These are phyloP conservation scores for Acanthisitta chloris DNA, from an alignment of 2,113 vertebrate species.

Conservation along the genomic window DNA sequence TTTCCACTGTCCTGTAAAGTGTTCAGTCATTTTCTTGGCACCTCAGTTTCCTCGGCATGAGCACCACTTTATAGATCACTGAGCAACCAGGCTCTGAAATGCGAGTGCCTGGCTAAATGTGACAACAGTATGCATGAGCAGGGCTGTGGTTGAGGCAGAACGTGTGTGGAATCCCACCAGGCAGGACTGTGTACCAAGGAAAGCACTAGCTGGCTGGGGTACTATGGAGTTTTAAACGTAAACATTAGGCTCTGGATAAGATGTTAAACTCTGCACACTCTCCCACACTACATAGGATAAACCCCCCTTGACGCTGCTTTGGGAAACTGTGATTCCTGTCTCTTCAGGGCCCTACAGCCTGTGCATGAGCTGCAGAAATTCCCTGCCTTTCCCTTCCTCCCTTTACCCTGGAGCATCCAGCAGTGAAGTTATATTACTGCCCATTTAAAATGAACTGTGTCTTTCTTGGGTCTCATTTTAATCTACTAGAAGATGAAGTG, in stretches of 20 bases:
- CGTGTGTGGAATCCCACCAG: background rate
- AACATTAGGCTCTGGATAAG: background rate
- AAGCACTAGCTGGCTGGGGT: background rate
- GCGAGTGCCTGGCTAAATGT: background rate
- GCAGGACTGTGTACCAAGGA: background rate
- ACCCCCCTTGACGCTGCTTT: background rate
- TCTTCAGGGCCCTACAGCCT: background rate
- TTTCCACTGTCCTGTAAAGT: background rate
- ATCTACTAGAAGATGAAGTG: background rate
- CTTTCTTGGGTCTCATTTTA: conserved; percentile 30
- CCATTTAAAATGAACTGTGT: background rate
- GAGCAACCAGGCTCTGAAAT: background rate
- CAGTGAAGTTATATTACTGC: conserved; percentile 30
- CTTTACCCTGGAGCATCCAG: background rate
- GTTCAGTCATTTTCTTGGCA: background rate
- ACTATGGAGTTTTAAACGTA: background rate
- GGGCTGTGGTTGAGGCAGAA: background rate
- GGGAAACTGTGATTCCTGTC: background rate
- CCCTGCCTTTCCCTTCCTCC: background rate
- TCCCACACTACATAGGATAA: background rate
- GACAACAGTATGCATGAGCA: background rate
- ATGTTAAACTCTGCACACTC: background rate
- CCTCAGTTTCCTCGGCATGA: background rate
- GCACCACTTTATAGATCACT: background rate
- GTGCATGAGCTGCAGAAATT: background rate